phyloP scores from a whole-genome alignment of 1,140 invertebrate species.

The Tetragnatha versicolor region DNA sequence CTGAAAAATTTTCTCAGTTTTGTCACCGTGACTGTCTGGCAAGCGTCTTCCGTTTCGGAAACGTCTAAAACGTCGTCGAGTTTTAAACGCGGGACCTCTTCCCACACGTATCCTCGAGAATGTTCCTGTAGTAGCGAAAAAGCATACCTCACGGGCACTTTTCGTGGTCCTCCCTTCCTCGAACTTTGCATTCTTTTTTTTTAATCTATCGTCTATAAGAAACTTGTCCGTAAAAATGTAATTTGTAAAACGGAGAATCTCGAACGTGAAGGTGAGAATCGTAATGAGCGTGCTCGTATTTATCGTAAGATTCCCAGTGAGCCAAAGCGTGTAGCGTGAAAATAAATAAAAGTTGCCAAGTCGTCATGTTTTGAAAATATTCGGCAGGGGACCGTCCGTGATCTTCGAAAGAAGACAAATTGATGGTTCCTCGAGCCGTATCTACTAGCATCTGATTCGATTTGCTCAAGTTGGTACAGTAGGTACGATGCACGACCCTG shows the following conservation, averaged over 20 bases:
- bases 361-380: not conserved
- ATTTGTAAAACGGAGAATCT: not conserved
- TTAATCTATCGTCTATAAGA: not conserved
- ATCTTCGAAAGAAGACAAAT: not conserved
- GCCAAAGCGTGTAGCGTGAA: not conserved
- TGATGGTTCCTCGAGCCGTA: not conserved
- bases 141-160: too few relatives aligned
- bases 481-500: not conserved
- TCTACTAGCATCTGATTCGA: slow-evolving; percentile 4
- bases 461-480: not conserved
- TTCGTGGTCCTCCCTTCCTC: too few relatives aligned
- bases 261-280: not conserved
- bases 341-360: not conserved
- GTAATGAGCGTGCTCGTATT: not conserved
- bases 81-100: too few relatives aligned
- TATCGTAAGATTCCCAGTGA: not conserved
- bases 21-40: too few relatives aligned
- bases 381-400: not conserved
- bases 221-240: not conserved
- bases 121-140: too few relatives aligned
- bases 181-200: too few relatives aligned
- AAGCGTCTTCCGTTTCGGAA: too few relatives aligned
- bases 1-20: too few relatives aligned
- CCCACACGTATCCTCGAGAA: too few relatives aligned
- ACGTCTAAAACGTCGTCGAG: too few relatives aligned